Percentiles rank a stretch among this genome's conserved stretches.
Evolutionary conservation across 2,888 invertebrate genomes (phyloP).

Genomic region (Periphyllus acericola): DNA sequence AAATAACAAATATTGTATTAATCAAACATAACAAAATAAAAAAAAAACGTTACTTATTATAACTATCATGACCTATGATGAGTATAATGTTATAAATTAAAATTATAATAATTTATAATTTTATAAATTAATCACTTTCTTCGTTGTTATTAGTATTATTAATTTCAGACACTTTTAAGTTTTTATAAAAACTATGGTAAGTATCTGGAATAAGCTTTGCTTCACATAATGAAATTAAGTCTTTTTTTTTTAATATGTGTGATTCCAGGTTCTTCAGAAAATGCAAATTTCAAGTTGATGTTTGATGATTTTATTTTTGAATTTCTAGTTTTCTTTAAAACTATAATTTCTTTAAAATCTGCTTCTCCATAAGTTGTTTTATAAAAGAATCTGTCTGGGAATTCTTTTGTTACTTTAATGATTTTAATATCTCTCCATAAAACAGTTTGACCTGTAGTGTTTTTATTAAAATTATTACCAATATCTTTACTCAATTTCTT

Average conservation of each 20-base stretch:
- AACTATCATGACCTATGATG: too few species aligned
- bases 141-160: conserved; percentile 10
- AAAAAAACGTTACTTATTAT: too few species aligned
- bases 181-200: conserved; percentile 32
- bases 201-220: conserved; percentile 24
- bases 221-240: conserved; percentile 25
- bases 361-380: conserved; percentile 19
- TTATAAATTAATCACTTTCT: conserved; percentile 23
- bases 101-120: conserved; percentile 21
- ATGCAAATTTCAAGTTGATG: conserved; percentile 26
- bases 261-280: conserved; percentile 26
- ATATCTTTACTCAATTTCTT: conserved; percentile 36
- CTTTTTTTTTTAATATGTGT: conserved; percentile 27
- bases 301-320: conserved; percentile 30
- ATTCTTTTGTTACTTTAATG: conserved; percentile 32
- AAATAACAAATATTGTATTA: too few species aligned
- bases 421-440: conserved; percentile 32
- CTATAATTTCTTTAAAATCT: conserved; percentile 17
- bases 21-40: too few species aligned
- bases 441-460: not conserved
- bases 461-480: conserved; percentile 36
- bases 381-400: conserved; percentile 31
- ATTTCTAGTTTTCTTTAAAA: conserved; percentile 31
- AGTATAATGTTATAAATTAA: not conserved
- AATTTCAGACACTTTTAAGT: conserved; percentile 21